Evolutionary conservation across 1,140 invertebrate genomes (phyloP).

Genomic region (Lasioglossum baleicum): DNA sequence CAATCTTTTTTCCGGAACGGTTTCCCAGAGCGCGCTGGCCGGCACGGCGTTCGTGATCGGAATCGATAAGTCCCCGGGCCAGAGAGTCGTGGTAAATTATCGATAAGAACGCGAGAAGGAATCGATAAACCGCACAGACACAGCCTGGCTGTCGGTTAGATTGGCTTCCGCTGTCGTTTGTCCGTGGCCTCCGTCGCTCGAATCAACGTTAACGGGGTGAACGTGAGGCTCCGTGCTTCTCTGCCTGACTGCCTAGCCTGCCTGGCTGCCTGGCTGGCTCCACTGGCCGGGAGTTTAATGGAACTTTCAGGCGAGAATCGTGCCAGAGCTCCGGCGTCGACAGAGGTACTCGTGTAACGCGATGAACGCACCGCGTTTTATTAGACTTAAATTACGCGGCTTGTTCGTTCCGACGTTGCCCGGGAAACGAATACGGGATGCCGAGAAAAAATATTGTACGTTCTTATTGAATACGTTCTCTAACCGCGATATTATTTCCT

Average conservation of each 20-base stretch:
- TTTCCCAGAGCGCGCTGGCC: neutral
- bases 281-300: neutral
- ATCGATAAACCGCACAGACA: slow-evolving; percentile 39
- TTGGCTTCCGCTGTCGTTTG: slow-evolving; percentile 23
- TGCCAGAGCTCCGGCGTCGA: neutral
- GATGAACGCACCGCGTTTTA: slow-evolving; percentile 8
- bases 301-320: slow-evolving; percentile 10
- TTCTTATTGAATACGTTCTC: neutral
- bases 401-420: neutral
- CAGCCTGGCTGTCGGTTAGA: slow-evolving; percentile 13
- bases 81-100: slow-evolving; percentile 38
- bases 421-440: neutral
- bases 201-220: slow-evolving; percentile 18
- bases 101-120: slow-evolving; percentile 24
- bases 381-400: slow-evolving; percentile 16
- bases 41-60: neutral
- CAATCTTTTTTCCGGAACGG: neutral
- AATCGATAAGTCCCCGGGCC: slow-evolving; percentile 36
- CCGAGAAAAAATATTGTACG: neutral
- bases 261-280: neutral
- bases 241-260: neutral
- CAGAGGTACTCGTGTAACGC: slow-evolving; percentile 1
- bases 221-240: neutral
- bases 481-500: neutral
- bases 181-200: slow-evolving; percentile 10